Percentiles rank a stretch among this genome's conserved stretches.
phyloP scores from a whole-genome alignment of 2,888 invertebrate genomes.

The Acholoe squamosa region DNA sequence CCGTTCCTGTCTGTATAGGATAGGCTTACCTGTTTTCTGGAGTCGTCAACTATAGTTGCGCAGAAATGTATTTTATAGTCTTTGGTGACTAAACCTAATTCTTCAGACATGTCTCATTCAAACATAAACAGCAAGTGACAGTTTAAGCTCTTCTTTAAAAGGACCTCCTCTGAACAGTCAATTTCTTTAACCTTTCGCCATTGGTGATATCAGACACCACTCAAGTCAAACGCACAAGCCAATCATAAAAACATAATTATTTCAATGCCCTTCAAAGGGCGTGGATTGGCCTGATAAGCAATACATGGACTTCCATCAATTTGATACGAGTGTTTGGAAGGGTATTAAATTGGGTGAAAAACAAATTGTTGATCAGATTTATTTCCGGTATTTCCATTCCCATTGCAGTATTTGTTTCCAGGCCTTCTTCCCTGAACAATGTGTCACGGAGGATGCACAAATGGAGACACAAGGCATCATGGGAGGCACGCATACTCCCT shows the following conservation, averaged over 20 bases:
- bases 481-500: not conserved
- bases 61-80: no score
- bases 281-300: conserved; percentile 16
- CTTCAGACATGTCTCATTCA: not conserved
- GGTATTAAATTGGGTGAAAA: not conserved
- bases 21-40: no score
- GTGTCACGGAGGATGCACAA: not conserved
- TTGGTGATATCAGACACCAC: not conserved
- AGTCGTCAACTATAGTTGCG: no score
- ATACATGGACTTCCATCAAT: not conserved
- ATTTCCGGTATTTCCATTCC: not conserved
- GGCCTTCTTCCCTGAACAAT: not conserved
- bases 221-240: not conserved
- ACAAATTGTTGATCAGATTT: not conserved
- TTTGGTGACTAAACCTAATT: not conserved
- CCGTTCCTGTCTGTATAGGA: no score
- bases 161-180: not conserved
- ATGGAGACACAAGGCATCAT: conserved; percentile 5
- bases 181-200: not conserved
- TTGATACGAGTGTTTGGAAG: not conserved
- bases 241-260: no score
- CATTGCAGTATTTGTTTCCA: conserved; percentile 13
- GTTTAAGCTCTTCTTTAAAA: not conserved
- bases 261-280: not conserved
- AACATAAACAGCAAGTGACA: not conserved